phyloP scores from a whole-genome alignment of 2,888 invertebrate genomes.

The Tenthredo livida region DNA sequence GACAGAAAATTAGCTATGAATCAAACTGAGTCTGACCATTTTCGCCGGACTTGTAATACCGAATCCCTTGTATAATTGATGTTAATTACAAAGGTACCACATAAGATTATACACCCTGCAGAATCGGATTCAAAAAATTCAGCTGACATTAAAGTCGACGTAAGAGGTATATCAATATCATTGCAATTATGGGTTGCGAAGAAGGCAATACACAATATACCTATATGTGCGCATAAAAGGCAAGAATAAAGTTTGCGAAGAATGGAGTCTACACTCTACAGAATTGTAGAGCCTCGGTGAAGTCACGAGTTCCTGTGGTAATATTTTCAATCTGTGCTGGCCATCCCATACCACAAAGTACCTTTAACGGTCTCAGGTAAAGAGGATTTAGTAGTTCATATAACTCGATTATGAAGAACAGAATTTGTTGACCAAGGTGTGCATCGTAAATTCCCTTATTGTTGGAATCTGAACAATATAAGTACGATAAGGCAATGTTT shows the following conservation, averaged over 20 bases:
- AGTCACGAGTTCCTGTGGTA: conserved; percentile 34
- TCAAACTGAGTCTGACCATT: too few relatives aligned
- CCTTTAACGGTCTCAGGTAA: conserved; percentile 40
- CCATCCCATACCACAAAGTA: conserved; percentile 9
- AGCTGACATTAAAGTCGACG: not conserved
- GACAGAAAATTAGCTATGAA: not conserved
- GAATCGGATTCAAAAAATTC: not conserved
- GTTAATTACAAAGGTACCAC: too few relatives aligned
- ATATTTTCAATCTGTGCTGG: conserved; percentile 46
- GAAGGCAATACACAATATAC: not conserved
- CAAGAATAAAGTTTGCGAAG: conserved; percentile 27
- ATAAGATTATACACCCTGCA: not conserved
- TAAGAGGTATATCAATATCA: conserved; percentile 5
- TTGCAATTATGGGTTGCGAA: not conserved
- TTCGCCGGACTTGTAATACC: not conserved
- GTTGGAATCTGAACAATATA: conserved; percentile 39
- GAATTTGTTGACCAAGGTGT: conserved; percentile 41
- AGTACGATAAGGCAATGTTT: conserved; percentile 1
- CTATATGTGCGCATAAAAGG: conserved; percentile 16
- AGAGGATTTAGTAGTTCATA: conserved; percentile 44
- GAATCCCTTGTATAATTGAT: conserved; percentile 5
- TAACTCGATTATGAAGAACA: conserved; percentile 45
- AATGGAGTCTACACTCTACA: conserved; percentile 30
- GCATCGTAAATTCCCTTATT: conserved; percentile 25
- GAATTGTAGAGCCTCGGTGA: conserved; percentile 41